These are phyloP conservation scores for Gorsachius goisagi DNA, from an alignment of 2,113 vertebrate species.

Conservation along the genomic window DNA sequence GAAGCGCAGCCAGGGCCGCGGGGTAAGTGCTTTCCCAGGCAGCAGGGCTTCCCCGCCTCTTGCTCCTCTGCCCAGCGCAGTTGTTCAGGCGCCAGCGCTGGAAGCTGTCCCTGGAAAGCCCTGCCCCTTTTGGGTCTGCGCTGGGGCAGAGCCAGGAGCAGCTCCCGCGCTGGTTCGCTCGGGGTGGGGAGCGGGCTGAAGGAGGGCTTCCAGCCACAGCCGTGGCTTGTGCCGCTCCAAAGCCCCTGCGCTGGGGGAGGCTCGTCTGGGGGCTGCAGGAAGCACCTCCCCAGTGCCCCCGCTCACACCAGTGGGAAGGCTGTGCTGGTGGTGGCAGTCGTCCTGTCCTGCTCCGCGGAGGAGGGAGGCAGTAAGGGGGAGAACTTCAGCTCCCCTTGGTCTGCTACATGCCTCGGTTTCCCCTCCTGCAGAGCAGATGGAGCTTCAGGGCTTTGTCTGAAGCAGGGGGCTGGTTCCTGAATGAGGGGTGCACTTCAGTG, in stretches of 20 bases:
- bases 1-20: fast-evolving
- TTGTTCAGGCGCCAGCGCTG: not conserved
- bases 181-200: not conserved
- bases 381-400: not conserved
- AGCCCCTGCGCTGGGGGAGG: not conserved
- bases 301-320: not conserved
- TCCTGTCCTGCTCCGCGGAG: not conserved
- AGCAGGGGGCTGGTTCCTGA: not conserved
- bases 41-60: not conserved
- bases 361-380: not conserved
- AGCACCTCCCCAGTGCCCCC: not conserved
- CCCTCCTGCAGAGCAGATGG: not conserved
- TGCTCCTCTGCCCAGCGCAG: fast-evolving
- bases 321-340: fast-evolving
- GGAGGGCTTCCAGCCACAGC: not conserved
- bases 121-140: not conserved
- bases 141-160: not conserved
- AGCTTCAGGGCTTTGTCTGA: not conserved
- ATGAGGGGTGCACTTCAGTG: fast-evolving
- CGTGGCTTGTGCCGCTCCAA: not conserved
- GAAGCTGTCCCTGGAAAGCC: not conserved
- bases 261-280: too few species aligned
- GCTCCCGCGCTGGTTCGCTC: not conserved
- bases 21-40: not conserved
- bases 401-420: not conserved